A percentile compares a stretch with the other conserved stretches of the same genome.
phyloP scores from a whole-genome alignment of 2,888 invertebrate species.

The Penaeus monodon region DNA sequence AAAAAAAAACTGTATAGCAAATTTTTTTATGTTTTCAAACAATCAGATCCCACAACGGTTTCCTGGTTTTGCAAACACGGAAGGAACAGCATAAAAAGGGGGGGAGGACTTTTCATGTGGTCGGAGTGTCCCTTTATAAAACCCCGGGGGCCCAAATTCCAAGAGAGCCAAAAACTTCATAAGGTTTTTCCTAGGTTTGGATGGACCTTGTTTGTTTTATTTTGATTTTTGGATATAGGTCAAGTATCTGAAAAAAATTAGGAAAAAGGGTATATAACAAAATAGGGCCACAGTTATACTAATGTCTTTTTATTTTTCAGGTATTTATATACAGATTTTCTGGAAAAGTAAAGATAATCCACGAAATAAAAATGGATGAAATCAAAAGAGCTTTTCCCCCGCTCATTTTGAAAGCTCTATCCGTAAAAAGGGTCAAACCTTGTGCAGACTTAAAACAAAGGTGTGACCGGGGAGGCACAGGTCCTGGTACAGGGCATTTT shows the following conservation, averaged over 20 bases:
- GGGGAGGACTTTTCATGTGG: constrained; percentile 91
- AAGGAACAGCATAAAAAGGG: constrained; percentile 89
- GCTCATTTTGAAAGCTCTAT: constrained; percentile 98
- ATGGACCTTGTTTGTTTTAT: not conserved
- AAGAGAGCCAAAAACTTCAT: constrained; percentile 98
- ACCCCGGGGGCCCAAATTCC: constrained; percentile 99
- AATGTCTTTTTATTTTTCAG: constrained; percentile 70
- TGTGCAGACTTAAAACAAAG: constrained; percentile 98
- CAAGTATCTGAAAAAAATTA: not conserved
- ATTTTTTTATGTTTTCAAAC: not conserved
- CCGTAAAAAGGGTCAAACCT: constrained; percentile 91
- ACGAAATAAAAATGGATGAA: constrained; percentile 96
- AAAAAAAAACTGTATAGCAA: not conserved
- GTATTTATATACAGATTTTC: constrained; percentile 98
- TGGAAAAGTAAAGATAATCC: constrained; percentile 95
- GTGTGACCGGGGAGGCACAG: constrained; percentile 70
- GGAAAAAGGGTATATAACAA: too few relatives aligned
- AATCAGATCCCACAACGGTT: constrained; percentile 78
- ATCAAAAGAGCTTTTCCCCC: constrained; percentile 97
- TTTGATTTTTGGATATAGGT: not conserved
- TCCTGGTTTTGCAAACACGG: constrained; percentile 90
- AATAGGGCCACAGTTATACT: too few relatives aligned
- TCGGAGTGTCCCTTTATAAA: constrained; percentile 96
- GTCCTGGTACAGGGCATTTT: not conserved
- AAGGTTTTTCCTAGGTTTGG: constrained; percentile 91